Evolutionary conservation across 2,888 invertebrate genomes (phyloP).

Genomic region (Toxonevra muliebris): DNA sequence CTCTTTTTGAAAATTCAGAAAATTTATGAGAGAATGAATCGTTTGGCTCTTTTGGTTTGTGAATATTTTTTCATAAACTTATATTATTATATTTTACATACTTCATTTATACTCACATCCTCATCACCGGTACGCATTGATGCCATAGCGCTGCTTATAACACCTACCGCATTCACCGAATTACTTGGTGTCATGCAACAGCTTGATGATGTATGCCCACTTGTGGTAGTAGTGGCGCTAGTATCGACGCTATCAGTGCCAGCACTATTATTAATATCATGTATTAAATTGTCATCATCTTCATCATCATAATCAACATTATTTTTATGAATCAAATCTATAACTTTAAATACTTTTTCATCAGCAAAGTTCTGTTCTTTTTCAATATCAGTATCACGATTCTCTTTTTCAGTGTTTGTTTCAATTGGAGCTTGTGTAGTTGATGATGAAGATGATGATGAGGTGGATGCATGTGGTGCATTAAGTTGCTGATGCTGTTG

Average conservation of each 20-base stretch:
- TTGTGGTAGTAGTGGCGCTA: conserved; percentile 35
- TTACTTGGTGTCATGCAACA: conserved; percentile 50
- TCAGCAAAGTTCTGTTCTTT: conserved; percentile 43
- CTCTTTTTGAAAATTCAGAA: too few species aligned
- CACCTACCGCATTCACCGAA: conserved; percentile 61
- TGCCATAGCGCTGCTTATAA: conserved; percentile 64
- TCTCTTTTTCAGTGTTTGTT: conserved; percentile 51
- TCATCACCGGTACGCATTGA: conserved; percentile 60
- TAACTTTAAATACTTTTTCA: not conserved
- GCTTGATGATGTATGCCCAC: conserved; percentile 22
- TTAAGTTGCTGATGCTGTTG: not conserved
- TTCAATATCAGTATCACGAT: conserved; percentile 49
- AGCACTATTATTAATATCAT: conserved; percentile 27
- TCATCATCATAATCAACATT: conserved; percentile 19
- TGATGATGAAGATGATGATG: not conserved
- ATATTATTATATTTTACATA: not conserved
- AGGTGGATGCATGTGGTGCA: conserved; percentile 27
- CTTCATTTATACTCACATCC: conserved; percentile 47
- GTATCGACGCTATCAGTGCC: conserved; percentile 32
- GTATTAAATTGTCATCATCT: conserved; percentile 14
- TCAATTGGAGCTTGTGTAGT: conserved; percentile 26
- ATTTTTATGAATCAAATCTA: too few species aligned
- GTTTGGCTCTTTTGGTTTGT: too few species aligned
- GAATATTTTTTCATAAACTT: too few species aligned
- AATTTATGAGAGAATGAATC: too few species aligned